phyloP scores from a whole-genome alignment of 2,113 vertebrate genomes.

The Anthoscopus minutus region DNA sequence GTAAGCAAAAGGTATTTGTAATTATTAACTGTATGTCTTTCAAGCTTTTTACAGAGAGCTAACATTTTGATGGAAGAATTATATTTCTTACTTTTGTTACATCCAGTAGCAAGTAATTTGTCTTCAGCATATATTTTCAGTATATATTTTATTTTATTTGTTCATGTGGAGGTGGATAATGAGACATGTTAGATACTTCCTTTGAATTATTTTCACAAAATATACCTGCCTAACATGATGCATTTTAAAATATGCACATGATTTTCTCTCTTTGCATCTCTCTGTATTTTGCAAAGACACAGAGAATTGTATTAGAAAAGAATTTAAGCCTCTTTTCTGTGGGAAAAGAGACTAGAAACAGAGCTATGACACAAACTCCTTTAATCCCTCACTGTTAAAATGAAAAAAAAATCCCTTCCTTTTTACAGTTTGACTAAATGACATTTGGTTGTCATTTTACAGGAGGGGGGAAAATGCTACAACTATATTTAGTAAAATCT shows the following conservation, averaged over 20 bases:
- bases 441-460: conserved; percentile 24
- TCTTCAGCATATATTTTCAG: neutral
- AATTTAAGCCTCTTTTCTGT: conserved; percentile 32
- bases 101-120: neutral
- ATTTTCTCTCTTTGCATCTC: neutral
- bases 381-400: conserved; percentile 49
- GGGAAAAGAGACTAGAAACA: conserved; percentile 15
- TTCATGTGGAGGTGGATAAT: neutral
- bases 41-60: neutral
- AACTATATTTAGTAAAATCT: conserved; percentile 13
- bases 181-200: neutral
- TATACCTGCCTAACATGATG: neutral
- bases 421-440: conserved; percentile 22
- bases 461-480: neutral
- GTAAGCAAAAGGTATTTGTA: neutral
- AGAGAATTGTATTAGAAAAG: conserved; percentile 34
- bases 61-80: neutral
- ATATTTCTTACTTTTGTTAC: neutral
- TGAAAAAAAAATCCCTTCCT: conserved; percentile 1
- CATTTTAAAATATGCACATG: neutral
- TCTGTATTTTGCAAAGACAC: neutral
- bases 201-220: neutral
- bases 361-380: conserved; percentile 9
- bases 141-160: neutral
- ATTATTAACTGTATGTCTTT: neutral